Base-by-base conservation (phyloP, 2,888 invertebrate genomes). In the Scaptomyza flava region DNA sequence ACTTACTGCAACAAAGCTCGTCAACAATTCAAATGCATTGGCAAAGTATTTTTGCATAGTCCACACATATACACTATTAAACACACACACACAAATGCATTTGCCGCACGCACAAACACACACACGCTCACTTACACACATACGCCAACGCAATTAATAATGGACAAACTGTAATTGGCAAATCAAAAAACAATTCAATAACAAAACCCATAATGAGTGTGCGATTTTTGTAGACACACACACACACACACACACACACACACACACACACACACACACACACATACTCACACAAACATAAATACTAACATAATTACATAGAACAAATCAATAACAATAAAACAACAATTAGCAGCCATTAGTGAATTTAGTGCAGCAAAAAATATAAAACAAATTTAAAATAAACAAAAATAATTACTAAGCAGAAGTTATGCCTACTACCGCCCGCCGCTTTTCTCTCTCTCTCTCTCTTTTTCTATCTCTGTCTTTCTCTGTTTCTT, bases 371-470 rank as follows among this genome's bases (percentile, higher is more conserved):
- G 72, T 79, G 79, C 72, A 79, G 76, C 57, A 66, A 76, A 83
- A 54, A 57, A 23, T 50, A 43, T 2, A 33, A 61, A 47, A 8
- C 41, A 46, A 50, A 46, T 52, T 42, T 43, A 23, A 67, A 30
- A 47, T 41, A 42, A 47, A 20, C 9, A 38, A 54, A 52, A 57
- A 48, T 61, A 61, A 57, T 54, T 54, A 68, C 46, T 81, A 87
- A 78, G 72, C 79, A 83, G 87, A 72, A 87, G 78, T 87, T 87
- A 84, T 82, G 82, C 82, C 87, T 82, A 82, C 82, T 84, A 82
- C 85, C 87, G 87, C 82, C 82, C 82, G 85, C 82, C 82, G 82
- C 82, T 82, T 82, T 82, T 77, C 50, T 80, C 54, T 81, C 52
- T 79, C 50, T 81, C 50, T 73, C 8, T 79, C 12, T 81, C 38